Percentiles rank a stretch among this genome's conserved stretches.
Conservation (phyloP, 2,113 vertebrate genomes). For the Myotis brandtii region DNA sequence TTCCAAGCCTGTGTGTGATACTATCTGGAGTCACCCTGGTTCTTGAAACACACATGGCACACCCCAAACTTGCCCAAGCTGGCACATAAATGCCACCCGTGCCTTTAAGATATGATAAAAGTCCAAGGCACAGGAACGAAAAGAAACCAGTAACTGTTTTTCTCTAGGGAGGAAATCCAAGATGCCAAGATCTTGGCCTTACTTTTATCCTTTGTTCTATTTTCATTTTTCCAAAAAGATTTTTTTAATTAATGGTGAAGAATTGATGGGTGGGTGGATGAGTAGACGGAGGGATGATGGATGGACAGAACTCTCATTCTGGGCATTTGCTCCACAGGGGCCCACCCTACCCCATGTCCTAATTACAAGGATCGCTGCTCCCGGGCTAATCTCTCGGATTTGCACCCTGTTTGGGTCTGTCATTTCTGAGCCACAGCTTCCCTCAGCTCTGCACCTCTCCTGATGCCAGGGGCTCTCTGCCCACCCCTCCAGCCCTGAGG, state of each 20-base stretch:
- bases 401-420: not conserved
- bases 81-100: not conserved
- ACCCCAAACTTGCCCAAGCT: not conserved
- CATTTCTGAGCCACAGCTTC: not conserved
- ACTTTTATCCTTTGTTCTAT: not conserved
- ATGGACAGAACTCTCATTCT: not conserved
- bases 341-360: fast-evolving
- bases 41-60: not conserved
- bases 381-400: not conserved
- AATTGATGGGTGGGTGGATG: not conserved
- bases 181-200: not conserved
- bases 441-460: not conserved
- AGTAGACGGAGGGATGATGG: not conserved
- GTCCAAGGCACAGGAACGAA: not conserved
- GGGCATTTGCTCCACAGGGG: not conserved
- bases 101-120: not conserved
- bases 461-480: not conserved
- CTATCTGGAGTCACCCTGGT: not conserved
- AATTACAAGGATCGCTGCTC: not conserved
- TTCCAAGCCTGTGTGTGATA: not conserved
- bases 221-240: not conserved
- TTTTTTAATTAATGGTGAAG: not conserved
- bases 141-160: not conserved
- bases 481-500: not conserved
- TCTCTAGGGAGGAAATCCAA: not conserved